Conservation (phyloP, 2,888 invertebrate genomes). For the Orthonevra nobilis region DNA sequence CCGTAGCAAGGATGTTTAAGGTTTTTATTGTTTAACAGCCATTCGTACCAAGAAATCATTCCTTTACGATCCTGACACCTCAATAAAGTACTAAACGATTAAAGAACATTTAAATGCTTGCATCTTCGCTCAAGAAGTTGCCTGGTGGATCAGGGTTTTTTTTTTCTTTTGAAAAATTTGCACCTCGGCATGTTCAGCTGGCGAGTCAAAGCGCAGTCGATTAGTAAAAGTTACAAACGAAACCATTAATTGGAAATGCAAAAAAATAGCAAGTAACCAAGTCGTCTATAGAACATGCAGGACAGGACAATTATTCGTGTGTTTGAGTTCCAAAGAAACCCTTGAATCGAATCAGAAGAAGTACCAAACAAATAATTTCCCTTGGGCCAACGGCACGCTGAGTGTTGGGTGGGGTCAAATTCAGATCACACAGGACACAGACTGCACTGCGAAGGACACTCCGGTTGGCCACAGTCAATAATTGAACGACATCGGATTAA, state of each 20-base stretch:
- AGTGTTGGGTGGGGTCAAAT: constrained; percentile 28
- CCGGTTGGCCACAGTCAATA: constrained; percentile 66
- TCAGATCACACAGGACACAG: constrained; percentile 8
- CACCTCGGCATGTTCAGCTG: constrained; percentile 29
- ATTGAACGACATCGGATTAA: constrained; percentile 69
- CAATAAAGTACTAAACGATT: constrained; percentile 70
- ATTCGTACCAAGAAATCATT: constrained; percentile 61
- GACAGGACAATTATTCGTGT: not conserved
- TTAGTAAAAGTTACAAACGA: constrained; percentile 57
- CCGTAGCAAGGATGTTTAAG: constrained; percentile 44
- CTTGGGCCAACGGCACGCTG: constrained; percentile 42
- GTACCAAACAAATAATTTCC: constrained; percentile 64
- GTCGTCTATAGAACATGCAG: not conserved
- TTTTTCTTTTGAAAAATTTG: constrained; percentile 11
- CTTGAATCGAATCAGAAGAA: constrained; percentile 38
- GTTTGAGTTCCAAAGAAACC: not conserved
- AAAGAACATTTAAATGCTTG: constrained; percentile 42
- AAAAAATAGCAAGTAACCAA: not conserved
- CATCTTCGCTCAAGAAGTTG: no score
- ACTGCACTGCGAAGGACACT: constrained; percentile 62
- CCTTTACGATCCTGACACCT: constrained; percentile 63
- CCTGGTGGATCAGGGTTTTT: not conserved
- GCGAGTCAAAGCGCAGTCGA: constrained; percentile 41
- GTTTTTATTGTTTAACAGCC: constrained; percentile 54
- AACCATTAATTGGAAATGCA: constrained; percentile 50